Percentiles rank a stretch among this genome's conserved stretches.
Evolutionary conservation across 2,888 invertebrate genomes (phyloP).

Genomic region (Chouioia cunea): DNA sequence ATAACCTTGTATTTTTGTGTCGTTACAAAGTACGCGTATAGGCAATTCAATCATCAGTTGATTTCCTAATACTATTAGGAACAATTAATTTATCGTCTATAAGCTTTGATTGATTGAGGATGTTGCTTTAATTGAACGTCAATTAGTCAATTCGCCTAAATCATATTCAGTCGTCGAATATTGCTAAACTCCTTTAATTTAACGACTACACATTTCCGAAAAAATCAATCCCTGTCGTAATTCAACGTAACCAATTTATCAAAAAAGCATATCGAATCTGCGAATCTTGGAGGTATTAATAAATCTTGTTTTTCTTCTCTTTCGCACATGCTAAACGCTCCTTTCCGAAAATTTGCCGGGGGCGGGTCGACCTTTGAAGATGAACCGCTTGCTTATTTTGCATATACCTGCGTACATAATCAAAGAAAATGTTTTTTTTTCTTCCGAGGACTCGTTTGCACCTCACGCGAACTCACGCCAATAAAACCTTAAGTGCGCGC

Average conservation of each 20-base stretch:
- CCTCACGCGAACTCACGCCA: slow-evolving; percentile 16
- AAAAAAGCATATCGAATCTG: slow-evolving; percentile 15
- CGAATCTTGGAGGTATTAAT: slow-evolving; percentile 26
- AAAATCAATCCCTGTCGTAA: background rate
- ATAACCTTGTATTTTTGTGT: too few species aligned
- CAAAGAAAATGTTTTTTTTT: background rate
- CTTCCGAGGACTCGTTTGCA: too few species aligned
- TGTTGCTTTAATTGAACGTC: slow-evolving; percentile 14
- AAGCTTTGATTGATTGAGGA: slow-evolving; percentile 2
- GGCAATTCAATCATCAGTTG: background rate
- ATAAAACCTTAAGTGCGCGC: slow-evolving; percentile 44
- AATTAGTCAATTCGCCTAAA: slow-evolving; percentile 21
- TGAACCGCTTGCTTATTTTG: background rate
- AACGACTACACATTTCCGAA: background rate
- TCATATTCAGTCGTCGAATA: slow-evolving; percentile 6
- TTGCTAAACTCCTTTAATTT: background rate
- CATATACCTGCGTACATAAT: slow-evolving; percentile 5
- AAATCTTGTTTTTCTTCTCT: slow-evolving; percentile 15
- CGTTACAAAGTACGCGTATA: background rate
- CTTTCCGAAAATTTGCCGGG: background rate
- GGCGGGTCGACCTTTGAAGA: too few species aligned
- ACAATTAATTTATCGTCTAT: too few species aligned
- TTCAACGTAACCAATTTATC: slow-evolving; percentile 18
- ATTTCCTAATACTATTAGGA: too few species aligned
- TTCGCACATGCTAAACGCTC: slow-evolving; percentile 28